Conservation (phyloP, 2,113 vertebrate species). For the Mormyrus iriodes region DNA sequence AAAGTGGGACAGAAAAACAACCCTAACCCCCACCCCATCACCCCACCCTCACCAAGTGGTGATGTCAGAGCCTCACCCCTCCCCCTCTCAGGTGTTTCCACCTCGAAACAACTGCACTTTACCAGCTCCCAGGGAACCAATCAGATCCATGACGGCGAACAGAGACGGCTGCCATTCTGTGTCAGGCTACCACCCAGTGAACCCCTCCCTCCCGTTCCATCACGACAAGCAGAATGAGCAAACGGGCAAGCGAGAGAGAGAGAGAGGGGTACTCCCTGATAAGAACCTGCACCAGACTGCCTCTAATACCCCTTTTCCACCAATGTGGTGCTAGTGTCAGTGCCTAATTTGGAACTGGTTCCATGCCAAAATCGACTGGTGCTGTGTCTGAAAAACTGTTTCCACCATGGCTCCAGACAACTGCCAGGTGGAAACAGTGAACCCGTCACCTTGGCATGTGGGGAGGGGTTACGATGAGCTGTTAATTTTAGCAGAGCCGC, state of each 20-base stretch:
- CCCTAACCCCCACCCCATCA: neutral
- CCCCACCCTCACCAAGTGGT: neutral
- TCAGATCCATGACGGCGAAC: neutral
- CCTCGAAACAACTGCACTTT: neutral
- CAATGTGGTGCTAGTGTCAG: neutral
- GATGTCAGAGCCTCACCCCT: neutral
- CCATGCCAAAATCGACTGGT: neutral
- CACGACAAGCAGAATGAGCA: neutral
- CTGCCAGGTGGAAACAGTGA: neutral
- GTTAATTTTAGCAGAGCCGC: no score
- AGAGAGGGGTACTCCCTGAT: neutral
- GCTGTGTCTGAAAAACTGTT: neutral
- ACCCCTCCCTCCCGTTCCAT: neutral
- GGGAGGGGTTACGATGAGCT: neutral
- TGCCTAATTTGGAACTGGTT: neutral
- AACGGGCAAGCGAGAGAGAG: neutral
- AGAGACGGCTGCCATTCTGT: neutral
- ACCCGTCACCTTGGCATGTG: neutral
- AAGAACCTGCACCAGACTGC: neutral
- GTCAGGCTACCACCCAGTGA: neutral
- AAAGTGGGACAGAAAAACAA: neutral
- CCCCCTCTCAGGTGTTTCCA: neutral
- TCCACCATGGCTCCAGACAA: no score
- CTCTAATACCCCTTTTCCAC: neutral
- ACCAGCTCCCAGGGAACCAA: neutral